Evolutionary conservation across 2,113 vertebrate species (phyloP), one percentile per base, ranked within the genome.

Genomic region (Danio rerio): DNA sequence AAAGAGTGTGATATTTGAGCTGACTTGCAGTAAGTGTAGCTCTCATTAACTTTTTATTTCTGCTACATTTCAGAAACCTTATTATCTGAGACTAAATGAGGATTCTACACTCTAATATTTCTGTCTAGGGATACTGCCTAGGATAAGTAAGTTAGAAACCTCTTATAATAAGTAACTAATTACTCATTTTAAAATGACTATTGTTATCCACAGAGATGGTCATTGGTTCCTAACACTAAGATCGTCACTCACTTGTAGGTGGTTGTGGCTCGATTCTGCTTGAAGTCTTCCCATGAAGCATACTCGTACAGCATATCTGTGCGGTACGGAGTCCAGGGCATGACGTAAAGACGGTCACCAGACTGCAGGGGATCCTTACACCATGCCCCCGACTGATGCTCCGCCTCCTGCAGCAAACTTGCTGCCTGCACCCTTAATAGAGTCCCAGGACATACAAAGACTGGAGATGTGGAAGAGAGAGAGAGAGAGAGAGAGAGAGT

Each of bases 301-400:
- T 97, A 98, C 81, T 99, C 97, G 2, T 94, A 96, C 83, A 99
- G 92, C 47, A 96, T 96, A 92, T 99, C 97, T 0, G 96, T 98
- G 87, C 97, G 96, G 88, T 97, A 98, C 15, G 97, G 97, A 5
- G 96, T 95, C 97, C 97, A 99, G 5, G 97, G 96, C 96, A 99
- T 96, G 81, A 97, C 96, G 56, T 98, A 99, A 42, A 99, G 94
- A 1, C 96, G 95, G 85, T 99, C 97, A 0, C 96, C 96, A 0
- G 97, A 95, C 88, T 98, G 97, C 65, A 99, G 95, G 0, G 97
- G 97, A 90, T 99, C 97, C 87, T 96, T 97, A 89, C 97, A 99
- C 97, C 97, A 99, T 0, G 96, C 96, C 15, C 97, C 97, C 0
- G 97, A 95, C 86, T 97, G 97, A 87, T 98, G 96, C 84, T 97